These are phyloP conservation scores for Flabesymbios commensalis DNA, from an alignment of 2,888 invertebrate species.

Conservation along the genomic window DNA sequence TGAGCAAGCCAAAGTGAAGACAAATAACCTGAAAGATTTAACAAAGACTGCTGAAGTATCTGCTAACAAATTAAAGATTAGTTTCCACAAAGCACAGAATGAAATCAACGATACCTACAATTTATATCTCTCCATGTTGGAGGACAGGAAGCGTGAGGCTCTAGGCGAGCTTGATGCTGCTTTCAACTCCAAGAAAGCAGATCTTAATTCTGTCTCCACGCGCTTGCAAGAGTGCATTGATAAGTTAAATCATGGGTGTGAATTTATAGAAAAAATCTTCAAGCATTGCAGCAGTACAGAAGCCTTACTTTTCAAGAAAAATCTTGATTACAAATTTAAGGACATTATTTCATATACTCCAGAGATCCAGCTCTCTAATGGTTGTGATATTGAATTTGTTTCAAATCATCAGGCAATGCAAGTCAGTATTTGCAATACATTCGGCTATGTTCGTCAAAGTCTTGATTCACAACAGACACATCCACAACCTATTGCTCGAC, in stretches of 20 bases:
- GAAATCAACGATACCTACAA: conserved; percentile 91
- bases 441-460: conserved; percentile 89
- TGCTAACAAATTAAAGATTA: conserved; percentile 57
- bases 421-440: conserved; percentile 73
- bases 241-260: conserved; percentile 70
- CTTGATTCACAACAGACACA: conserved; percentile 59
- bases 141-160: conserved; percentile 91
- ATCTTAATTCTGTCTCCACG: conserved; percentile 77
- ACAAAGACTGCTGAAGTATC: conserved; percentile 87
- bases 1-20: conserved; percentile 84
- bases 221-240: conserved; percentile 69
- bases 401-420: conserved; percentile 97
- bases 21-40: conserved; percentile 82
- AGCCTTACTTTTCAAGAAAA: conserved; percentile 88
- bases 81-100: conserved; percentile 64
- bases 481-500: conserved; percentile 83
- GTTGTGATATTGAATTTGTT: conserved; percentile 84
- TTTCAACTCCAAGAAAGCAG: conserved; percentile 81
- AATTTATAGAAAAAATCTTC: conserved; percentile 88
- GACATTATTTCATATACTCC: conserved; percentile 79
- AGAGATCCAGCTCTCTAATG: conserved; percentile 70
- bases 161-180: conserved; percentile 93
- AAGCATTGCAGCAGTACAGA: conserved; percentile 88
- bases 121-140: conserved; percentile 92
- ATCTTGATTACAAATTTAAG: conserved; percentile 88